A percentile compares a stretch with the other conserved stretches of the same genome.
Evolutionary conservation across 2,797 vertebrate species (phyloP).

Genomic region (Catostomus latipinnis): DNA sequence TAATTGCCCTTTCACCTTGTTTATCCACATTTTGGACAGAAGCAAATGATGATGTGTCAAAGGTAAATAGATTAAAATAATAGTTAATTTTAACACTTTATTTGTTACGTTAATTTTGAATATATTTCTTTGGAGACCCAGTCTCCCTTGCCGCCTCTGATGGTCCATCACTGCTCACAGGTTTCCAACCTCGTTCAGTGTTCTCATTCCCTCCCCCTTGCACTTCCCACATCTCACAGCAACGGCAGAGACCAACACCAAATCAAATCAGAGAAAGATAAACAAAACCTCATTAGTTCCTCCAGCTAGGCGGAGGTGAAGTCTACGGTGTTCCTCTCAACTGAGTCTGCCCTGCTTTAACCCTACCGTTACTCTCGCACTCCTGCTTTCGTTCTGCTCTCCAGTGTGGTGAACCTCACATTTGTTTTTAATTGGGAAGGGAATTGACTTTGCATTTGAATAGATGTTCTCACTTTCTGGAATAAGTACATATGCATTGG

Average conservation of each 20-base stretch:
- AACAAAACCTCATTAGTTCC: slow-evolving; percentile 64
- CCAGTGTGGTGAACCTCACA: slow-evolving; percentile 58
- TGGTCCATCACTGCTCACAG: background rate
- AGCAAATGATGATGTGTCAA: too few relatives aligned
- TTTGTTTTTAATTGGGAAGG: slow-evolving; percentile 65
- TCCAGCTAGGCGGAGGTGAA: slow-evolving; percentile 55
- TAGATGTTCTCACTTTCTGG: slow-evolving; percentile 55
- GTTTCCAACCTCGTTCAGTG: slow-evolving; percentile 10
- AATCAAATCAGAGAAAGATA: slow-evolving; percentile 59
- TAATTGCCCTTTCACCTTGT: too few relatives aligned
- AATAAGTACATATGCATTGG: slow-evolving; percentile 59
- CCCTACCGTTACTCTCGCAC: slow-evolving; percentile 43
- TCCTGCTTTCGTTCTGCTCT: slow-evolving; percentile 49
- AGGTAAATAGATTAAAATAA: too few relatives aligned
- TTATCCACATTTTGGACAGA: too few relatives aligned
- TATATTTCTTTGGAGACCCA: too few relatives aligned
- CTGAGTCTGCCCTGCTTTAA: slow-evolving; percentile 53
- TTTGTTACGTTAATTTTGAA: too few relatives aligned
- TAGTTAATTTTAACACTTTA: too few relatives aligned
- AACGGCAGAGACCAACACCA: slow-evolving; percentile 37
- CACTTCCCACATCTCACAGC: background rate
- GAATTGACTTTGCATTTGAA: slow-evolving; percentile 63
- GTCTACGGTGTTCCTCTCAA: slow-evolving; percentile 43
- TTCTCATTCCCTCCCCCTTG: background rate
- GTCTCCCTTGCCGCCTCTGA: too few relatives aligned